Percentiles rank a stretch among this genome's conserved stretches.
These are phyloP conservation scores for Seriola aureovittata DNA, from an alignment of 2,113 vertebrate species.

Conservation along the genomic window DNA sequence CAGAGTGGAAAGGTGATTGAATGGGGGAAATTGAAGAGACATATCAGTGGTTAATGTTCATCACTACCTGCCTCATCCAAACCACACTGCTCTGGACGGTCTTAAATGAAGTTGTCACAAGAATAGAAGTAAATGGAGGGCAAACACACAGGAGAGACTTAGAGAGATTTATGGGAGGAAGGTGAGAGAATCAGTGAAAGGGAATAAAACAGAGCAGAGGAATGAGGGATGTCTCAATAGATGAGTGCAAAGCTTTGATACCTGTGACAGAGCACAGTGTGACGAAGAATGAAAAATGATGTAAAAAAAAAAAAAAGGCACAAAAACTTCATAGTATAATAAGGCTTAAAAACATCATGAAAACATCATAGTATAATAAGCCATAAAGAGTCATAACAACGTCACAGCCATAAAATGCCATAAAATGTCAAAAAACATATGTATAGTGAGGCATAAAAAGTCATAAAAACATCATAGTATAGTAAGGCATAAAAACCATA, in stretches of 20 bases:
- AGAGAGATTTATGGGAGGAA: neutral
- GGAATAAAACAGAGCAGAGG: slow-evolving; percentile 9
- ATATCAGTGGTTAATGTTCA: neutral
- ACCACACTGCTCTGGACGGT: neutral
- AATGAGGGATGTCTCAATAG: slow-evolving; percentile 17
- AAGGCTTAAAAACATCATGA: too few relatives aligned
- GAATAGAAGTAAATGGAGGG: neutral
- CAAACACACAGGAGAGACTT: neutral
- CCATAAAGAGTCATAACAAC: too few relatives aligned
- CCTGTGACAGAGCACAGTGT: slow-evolving; percentile 41
- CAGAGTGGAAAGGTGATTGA: neutral
- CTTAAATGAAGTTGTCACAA: neutral
- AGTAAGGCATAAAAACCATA: too few relatives aligned
- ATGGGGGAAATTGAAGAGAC: neutral
- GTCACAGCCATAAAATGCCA: too few relatives aligned
- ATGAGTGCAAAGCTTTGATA: slow-evolving; percentile 43
- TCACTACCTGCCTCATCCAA: neutral
- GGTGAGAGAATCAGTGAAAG: slow-evolving; percentile 4
- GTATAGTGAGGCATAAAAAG: too few relatives aligned
- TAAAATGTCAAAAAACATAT: too few relatives aligned
- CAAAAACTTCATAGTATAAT: too few relatives aligned
- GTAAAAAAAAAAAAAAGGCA: too few relatives aligned
- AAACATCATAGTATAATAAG: too few relatives aligned
- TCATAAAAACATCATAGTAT: too few relatives aligned
- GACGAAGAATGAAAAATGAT: slow-evolving; percentile 9